A percentile compares a stretch with the other conserved stretches of the same genome.
phyloP scores from a whole-genome alignment of 1,140 invertebrate genomes.

The Phortica variegata region DNA sequence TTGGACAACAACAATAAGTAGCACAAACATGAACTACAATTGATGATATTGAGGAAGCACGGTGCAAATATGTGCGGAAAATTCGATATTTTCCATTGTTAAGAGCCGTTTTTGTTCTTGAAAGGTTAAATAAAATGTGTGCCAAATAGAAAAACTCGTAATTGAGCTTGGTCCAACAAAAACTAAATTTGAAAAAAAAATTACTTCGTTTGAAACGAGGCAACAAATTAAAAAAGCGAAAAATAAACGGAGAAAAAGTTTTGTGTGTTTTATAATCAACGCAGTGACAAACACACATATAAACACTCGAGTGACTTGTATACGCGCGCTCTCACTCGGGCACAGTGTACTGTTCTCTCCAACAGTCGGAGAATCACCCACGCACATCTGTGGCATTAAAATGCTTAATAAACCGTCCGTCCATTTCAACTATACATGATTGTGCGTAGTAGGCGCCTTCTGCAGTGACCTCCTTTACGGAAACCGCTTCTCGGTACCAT shows the following conservation, averaged over 20 bases:
- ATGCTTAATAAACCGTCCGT: no score
- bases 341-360: slow-evolving; percentile 9
- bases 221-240: slow-evolving; percentile 15
- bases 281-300: slow-evolving; percentile 4
- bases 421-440: no score
- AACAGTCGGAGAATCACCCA: no score
- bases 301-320: neutral
- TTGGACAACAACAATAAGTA: no score
- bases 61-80: slow-evolving; percentile 20
- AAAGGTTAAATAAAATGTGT: slow-evolving; percentile 41
- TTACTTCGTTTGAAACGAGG: slow-evolving; percentile 48
- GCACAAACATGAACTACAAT: no score
- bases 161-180: no score
- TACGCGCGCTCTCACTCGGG: neutral
- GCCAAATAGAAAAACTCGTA: no score
- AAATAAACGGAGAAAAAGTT: slow-evolving; percentile 33
- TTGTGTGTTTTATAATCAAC: slow-evolving; percentile 31
- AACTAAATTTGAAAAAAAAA: slow-evolving; percentile 10
- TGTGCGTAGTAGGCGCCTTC: no score
- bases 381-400: no score
- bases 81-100: slow-evolving; percentile 40
- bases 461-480: slow-evolving; percentile 45
- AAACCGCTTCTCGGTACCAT: no score
- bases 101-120: slow-evolving; percentile 5
- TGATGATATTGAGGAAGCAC: no score